phyloP scores from a whole-genome alignment of 2,113 vertebrate genomes.

The Marmota flaviventris region DNA sequence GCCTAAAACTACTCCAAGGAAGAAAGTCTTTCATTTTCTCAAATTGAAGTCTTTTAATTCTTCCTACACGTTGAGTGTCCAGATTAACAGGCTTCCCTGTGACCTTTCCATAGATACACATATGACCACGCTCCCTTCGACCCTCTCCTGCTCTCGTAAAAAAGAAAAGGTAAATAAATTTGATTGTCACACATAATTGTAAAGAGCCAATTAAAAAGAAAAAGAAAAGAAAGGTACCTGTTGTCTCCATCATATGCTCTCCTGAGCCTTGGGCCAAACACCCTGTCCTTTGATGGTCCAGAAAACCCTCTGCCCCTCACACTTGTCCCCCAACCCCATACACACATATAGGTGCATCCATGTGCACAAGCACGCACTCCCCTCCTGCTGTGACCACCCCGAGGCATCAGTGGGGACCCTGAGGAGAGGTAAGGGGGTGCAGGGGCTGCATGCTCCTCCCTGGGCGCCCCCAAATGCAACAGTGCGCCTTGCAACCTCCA shows the following conservation, averaged over 20 bases:
- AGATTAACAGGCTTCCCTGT: too few species aligned
- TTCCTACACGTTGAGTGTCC: too few species aligned
- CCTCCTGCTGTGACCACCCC: neutral
- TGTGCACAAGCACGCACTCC: fast-evolving
- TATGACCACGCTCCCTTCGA: too few species aligned
- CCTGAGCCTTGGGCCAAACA: neutral
- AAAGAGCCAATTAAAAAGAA: neutral
- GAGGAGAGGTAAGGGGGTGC: neutral
- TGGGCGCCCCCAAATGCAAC: neutral
- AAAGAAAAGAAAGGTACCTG: neutral
- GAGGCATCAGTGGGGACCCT: neutral
- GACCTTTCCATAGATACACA: too few species aligned
- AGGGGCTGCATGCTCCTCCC: fast-evolving
- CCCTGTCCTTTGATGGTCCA: neutral
- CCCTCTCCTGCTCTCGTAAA: too few species aligned
- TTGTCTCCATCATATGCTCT: neutral
- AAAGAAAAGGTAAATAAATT: too few species aligned
- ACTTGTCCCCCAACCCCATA: fast-evolving
- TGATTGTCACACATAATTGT: too few species aligned
- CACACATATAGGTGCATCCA: too few species aligned
- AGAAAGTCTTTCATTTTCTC: neutral
- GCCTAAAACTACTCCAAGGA: neutral
- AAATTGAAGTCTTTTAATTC: too few species aligned
- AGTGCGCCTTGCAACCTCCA: neutral
- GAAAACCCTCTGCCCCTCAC: neutral